A percentile compares a stretch with the other conserved stretches of the same genome.
phyloP scores from a whole-genome alignment of 2,888 invertebrate species.

The Athalia cordata region DNA sequence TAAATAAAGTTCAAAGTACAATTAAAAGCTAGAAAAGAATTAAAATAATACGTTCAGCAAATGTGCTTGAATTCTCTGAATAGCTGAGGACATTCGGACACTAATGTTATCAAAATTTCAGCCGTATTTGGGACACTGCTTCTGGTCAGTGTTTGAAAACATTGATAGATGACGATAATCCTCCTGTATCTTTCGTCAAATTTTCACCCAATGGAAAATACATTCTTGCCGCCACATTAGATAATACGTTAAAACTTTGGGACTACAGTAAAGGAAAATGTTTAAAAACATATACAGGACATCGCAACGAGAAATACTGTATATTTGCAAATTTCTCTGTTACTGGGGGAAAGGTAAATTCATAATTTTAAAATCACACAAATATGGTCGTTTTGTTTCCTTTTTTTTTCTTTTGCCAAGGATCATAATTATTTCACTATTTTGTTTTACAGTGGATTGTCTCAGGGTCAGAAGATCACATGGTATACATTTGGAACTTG shows the following conservation, averaged over 20 bases:
- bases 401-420: no score
- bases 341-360: slow-evolving; percentile 95
- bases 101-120: slow-evolving; percentile 71
- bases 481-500: slow-evolving; percentile 99
- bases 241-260: slow-evolving; percentile 99
- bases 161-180: slow-evolving; percentile 99
- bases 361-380: not conserved
- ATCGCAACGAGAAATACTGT: slow-evolving; percentile 99
- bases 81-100: not conserved
- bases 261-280: slow-evolving; percentile 99
- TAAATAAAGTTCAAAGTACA: not conserved
- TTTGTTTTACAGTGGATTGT: slow-evolving; percentile 93
- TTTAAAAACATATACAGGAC: slow-evolving; percentile 98
- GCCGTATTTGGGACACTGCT: slow-evolving; percentile 99
- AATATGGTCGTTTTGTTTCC: no score
- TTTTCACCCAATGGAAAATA: slow-evolving; percentile 99
- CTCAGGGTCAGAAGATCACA: slow-evolving; percentile 99
- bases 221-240: slow-evolving; percentile 97
- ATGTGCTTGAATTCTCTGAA: not conserved
- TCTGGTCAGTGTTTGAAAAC: slow-evolving; percentile 99
- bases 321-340: slow-evolving; percentile 99
- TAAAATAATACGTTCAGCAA: slow-evolving; percentile 1
- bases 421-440: slow-evolving; percentile 29
- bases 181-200: slow-evolving; percentile 99
- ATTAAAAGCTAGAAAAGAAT: not conserved